Conservation (phyloP, 2,888 invertebrate species). For the Callyntrura guangdongensis region DNA sequence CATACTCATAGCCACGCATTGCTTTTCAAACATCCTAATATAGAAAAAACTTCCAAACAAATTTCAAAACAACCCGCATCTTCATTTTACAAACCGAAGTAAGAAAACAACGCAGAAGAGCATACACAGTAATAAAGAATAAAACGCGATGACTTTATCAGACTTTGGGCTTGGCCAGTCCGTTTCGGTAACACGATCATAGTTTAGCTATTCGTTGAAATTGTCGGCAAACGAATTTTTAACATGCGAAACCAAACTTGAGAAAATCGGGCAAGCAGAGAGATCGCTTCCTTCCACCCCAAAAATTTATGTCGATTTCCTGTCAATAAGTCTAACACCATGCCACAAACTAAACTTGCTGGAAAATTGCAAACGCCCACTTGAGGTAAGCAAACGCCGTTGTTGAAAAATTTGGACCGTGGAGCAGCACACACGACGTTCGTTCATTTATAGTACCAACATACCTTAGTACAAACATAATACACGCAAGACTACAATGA, state of each 20-base stretch:
- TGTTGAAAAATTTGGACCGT: neutral
- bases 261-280: neutral
- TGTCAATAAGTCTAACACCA: constrained; percentile 25
- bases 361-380: neutral
- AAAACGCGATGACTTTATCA: neutral
- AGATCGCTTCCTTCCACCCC: constrained; percentile 2
- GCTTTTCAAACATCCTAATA: too few species aligned
- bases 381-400: neutral
- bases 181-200: too few species aligned
- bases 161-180: neutral
- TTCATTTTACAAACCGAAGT: neutral
- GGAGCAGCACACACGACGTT: neutral
- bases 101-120: too few species aligned
- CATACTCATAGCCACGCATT: too few species aligned
- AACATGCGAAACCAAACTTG: too few species aligned
- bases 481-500: neutral
- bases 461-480: neutral
- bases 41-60: neutral
- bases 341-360: constrained; percentile 21
- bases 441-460: neutral
- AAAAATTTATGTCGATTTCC: neutral
- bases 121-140: neutral
- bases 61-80: neutral
- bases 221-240: too few species aligned
- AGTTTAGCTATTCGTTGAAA: too few species aligned